These are phyloP conservation scores for Capitulum mitella DNA, from an alignment of 2,888 invertebrate genomes.

Conservation along the genomic window DNA sequence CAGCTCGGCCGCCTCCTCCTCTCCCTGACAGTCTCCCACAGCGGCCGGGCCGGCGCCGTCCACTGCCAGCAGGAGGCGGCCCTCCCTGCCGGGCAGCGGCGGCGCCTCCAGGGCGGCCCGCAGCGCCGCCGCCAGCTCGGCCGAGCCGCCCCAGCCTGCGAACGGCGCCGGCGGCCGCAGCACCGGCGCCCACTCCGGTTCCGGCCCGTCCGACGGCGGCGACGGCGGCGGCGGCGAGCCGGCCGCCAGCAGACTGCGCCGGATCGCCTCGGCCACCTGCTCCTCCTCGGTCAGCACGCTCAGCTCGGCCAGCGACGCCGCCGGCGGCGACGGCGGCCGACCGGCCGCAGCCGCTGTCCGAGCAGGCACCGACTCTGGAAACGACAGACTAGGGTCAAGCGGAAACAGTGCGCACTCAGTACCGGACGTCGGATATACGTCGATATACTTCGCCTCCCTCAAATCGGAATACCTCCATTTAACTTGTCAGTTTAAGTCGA, in stretches of 20 bases:
- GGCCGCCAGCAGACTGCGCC: neutral
- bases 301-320: neutral
- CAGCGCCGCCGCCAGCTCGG: neutral
- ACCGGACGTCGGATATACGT: too few species aligned
- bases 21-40: too few species aligned
- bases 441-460: too few species aligned
- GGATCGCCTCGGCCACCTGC: neutral
- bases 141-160: neutral
- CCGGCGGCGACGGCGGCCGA: too few species aligned
- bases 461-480: too few species aligned
- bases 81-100: neutral
- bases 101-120: neutral
- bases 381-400: too few species aligned
- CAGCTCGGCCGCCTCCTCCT: too few species aligned
- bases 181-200: neutral
- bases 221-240: neutral
- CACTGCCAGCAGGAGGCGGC: neutral
- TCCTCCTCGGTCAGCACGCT: neutral
- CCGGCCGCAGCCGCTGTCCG: too few species aligned
- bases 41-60: too few species aligned
- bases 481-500: too few species aligned
- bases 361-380: too few species aligned
- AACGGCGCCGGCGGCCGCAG: neutral
- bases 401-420: too few species aligned
- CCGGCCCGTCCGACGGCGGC: neutral